Conservation (phyloP, 2,888 invertebrate genomes). For the Acleris cristana region DNA sequence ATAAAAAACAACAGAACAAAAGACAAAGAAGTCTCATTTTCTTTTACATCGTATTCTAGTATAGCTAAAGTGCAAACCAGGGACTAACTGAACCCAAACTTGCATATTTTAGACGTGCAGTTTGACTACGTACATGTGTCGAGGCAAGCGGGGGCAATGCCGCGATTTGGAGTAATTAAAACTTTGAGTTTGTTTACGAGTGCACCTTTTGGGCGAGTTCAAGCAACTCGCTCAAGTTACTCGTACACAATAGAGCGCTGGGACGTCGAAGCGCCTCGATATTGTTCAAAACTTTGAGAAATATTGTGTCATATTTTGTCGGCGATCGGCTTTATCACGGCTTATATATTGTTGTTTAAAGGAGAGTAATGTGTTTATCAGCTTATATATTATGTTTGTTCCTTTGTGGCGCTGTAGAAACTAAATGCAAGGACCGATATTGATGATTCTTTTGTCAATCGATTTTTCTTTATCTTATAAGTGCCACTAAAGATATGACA, state of each 20-base stretch:
- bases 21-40: conserved; percentile 13
- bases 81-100: conserved; percentile 39
- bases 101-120: conserved; percentile 43
- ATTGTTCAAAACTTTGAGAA: conserved; percentile 62
- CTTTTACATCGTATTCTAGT: conserved; percentile 6
- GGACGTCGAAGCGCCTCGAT: conserved; percentile 56
- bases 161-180: conserved; percentile 77
- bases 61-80: conserved; percentile 26
- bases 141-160: conserved; percentile 52
- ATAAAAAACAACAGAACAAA: conserved; percentile 4
- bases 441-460: no score
- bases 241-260: conserved; percentile 62
- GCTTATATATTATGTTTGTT: no score
- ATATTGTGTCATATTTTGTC: conserved; percentile 54
- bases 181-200: conserved; percentile 76
- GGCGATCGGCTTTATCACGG: conserved; percentile 4
- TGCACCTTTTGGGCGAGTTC: conserved; percentile 74
- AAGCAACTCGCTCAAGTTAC: conserved; percentile 52
- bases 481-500: no score
- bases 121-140: conserved; percentile 24
- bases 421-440: no score
- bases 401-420: no score
- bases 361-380: no score
- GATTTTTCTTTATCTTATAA: no score
- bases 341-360: conserved; percentile 3